Conservation (phyloP, 1,140 invertebrate genomes). For the Steinernema feltiae region DNA sequence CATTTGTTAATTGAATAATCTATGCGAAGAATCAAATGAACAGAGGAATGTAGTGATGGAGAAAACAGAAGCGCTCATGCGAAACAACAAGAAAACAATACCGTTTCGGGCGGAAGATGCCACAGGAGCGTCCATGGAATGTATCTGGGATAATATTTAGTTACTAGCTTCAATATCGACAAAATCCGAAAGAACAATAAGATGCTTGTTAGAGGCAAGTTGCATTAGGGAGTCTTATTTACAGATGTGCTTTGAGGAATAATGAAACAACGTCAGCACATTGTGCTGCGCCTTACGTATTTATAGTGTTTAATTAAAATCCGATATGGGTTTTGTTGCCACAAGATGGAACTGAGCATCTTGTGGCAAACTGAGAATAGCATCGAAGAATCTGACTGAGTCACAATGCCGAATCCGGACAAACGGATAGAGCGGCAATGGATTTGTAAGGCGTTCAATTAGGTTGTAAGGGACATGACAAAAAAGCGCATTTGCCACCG, state of each 20-base stretch:
- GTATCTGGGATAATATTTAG: neutral
- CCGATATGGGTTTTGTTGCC: neutral
- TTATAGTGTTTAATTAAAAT: constrained; percentile 14
- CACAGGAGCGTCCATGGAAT: neutral
- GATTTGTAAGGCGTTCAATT: neutral
- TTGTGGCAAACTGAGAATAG: neutral
- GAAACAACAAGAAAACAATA: neutral
- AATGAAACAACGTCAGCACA: constrained; percentile 7
- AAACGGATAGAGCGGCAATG: neutral
- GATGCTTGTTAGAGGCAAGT: neutral
- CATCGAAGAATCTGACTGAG: neutral
- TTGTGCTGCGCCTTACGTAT: neutral
- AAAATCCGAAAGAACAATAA: neutral
- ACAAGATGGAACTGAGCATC: neutral
- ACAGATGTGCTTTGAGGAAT: neutral
- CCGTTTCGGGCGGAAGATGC: neutral
- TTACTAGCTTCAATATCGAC: neutral
- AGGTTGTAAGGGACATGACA: neutral
- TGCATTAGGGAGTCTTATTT: neutral
- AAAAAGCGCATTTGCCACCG: neutral
- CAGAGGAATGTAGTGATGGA: too few species aligned
- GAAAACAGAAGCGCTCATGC: too few species aligned
- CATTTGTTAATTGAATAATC: too few species aligned
- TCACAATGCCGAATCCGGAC: neutral
- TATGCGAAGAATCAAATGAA: too few species aligned